Evolutionary conservation across 2,113 vertebrate genomes (phyloP), one percentile per base, ranked within the genome.

Genomic region (Cololabis saira): DNA sequence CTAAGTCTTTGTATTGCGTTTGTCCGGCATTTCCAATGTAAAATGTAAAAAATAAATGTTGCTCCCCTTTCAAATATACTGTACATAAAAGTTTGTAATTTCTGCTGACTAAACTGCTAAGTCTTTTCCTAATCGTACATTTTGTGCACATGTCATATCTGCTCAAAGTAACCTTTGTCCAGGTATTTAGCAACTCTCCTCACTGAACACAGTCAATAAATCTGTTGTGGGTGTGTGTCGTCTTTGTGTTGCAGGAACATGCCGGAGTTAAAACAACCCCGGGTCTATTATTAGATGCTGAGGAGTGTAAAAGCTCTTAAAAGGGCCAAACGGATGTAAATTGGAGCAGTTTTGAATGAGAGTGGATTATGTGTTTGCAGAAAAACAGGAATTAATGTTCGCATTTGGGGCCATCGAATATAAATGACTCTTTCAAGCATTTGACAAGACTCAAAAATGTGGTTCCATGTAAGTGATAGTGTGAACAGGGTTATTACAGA

Each of bases 1-100:
- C 33, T 7, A 55, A 56, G 41, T 19, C 56, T 80, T 69, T 62
- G 22, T 74, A 47, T 71, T 75, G 21, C 54, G 56, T 67, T 55
- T 13, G 8, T 54, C 13, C 50, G 30, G 22, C 10, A 45, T 11
- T 33, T 65, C 51, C 0, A 48, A 71, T 21, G 24, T 27, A 41
- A 19, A 44, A 65, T 63, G 13, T 21, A 8, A 1, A 27, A 59
- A 55, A 40, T 45, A 19, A 10, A n/a, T 74, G 37, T 66, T 40
- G 14, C 14, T 42, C 12, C n/a, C 8, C 24, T 67, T 71, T 56
- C 19, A 58, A 40, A 61, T 50, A 22, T 52, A 44, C 14, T 30
- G 3, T 17, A 6, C 13, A 47, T 30, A 57, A 16, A 12, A 18
- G 0, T 22, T 52, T 43, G 17, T 56, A 0, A 67, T 70, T 61